Evolutionary conservation across 2,888 invertebrate species (phyloP).

Genomic region (Heteropelma amictum): DNA sequence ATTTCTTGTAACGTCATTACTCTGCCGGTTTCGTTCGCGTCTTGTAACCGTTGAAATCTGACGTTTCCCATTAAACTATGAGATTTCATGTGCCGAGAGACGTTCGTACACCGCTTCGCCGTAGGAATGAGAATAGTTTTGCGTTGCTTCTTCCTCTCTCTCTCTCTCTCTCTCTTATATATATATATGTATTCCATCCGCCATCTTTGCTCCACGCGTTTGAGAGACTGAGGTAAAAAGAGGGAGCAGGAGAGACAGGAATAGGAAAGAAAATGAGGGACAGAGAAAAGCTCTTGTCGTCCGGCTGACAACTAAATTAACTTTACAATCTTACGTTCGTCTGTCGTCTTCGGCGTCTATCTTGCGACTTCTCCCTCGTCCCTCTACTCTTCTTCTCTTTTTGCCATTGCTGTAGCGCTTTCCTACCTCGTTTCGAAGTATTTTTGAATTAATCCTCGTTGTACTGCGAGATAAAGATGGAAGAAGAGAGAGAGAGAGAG

Average conservation of each 20-base stretch:
- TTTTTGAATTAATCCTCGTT: constrained; percentile 59
- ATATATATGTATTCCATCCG: constrained; percentile 21
- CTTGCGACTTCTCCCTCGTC: constrained; percentile 10
- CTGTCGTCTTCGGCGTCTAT: constrained; percentile 37
- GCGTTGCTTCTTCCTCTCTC: constrained; percentile 41
- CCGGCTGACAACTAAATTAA: constrained; percentile 69
- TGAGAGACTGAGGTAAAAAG: constrained; percentile 8
- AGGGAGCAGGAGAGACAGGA: constrained; percentile 3
- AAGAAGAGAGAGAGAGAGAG: not conserved
- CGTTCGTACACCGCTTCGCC: constrained; percentile 37
- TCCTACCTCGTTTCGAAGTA: constrained; percentile 54
- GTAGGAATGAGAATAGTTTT: constrained; percentile 64
- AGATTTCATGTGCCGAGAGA: constrained; percentile 61
- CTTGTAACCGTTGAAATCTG: constrained; percentile 60
- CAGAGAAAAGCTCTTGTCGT: constrained; percentile 39
- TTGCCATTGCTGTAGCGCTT: not conserved
- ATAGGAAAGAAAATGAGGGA: not conserved
- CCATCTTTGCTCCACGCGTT: not conserved
- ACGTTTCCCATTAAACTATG: constrained; percentile 64
- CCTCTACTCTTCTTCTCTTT: not conserved
- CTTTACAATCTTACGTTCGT: constrained; percentile 64
- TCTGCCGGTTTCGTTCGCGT: constrained; percentile 28
- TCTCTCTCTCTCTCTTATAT: constrained; percentile 21
- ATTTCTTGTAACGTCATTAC: constrained; percentile 23
- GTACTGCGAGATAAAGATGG: constrained; percentile 8